Evolutionary conservation across 2,888 invertebrate species (phyloP).

Genomic region (Lampropteryx suffumata): DNA sequence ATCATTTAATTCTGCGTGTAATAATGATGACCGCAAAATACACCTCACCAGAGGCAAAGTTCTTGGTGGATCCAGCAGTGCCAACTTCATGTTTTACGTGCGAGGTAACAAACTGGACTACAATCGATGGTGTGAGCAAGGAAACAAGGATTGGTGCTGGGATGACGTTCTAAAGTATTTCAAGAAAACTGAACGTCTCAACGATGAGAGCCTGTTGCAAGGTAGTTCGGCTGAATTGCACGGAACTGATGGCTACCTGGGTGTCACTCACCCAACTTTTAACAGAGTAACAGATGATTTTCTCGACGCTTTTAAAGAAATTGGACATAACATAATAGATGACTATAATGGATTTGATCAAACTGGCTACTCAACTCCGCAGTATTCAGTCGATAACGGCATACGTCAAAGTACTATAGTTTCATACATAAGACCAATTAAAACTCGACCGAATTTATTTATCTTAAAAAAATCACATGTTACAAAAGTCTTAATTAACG

Average conservation of each 20-base stretch:
- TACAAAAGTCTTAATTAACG: too few relatives aligned
- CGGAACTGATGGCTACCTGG: slow-evolving; percentile 32
- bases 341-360: slow-evolving; percentile 32
- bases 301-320: too few relatives aligned
- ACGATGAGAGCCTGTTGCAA: slow-evolving; percentile 1
- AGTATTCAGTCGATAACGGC: slow-evolving; percentile 34
- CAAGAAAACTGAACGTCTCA: slow-evolving; percentile 40
- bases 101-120: slow-evolving; percentile 85
- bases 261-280: slow-evolving; percentile 27
- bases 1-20: background rate
- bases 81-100: slow-evolving; percentile 86
- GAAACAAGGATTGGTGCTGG: slow-evolving; percentile 70
- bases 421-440: too few relatives aligned
- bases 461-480: too few relatives aligned
- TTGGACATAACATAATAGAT: too few relatives aligned
- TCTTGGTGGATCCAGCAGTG: slow-evolving; percentile 85
- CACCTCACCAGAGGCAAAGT: slow-evolving; percentile 83
- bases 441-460: too few relatives aligned
- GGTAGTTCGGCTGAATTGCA: slow-evolving; percentile 11
- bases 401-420: slow-evolving; percentile 40
- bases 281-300: slow-evolving; percentile 1
- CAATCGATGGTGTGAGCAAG: slow-evolving; percentile 70
- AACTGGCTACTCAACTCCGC: slow-evolving; percentile 38
- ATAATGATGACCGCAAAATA: background rate
- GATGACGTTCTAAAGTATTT: slow-evolving; percentile 43